phyloP scores from a whole-genome alignment of 1,140 invertebrate species.

The Platyscapa corneri region DNA sequence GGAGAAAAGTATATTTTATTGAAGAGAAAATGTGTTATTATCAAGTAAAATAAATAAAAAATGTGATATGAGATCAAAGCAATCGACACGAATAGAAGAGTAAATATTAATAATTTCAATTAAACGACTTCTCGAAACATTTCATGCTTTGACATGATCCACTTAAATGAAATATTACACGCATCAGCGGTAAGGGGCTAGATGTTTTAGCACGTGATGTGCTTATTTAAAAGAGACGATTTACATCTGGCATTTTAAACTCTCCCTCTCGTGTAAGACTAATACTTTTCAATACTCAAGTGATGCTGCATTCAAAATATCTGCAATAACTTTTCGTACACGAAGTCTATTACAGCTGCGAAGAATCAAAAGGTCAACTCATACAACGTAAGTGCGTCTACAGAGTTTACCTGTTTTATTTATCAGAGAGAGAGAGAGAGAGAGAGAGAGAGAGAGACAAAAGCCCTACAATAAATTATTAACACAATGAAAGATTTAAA shows the following conservation, averaged over 20 bases:
- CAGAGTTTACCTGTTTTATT: background rate
- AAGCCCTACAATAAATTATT: conserved; percentile 39
- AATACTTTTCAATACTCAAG: conserved; percentile 3
- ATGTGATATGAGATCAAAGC: too few relatives aligned
- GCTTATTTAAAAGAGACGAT: conserved; percentile 25
- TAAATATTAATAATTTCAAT: background rate
- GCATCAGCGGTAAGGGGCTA: conserved; percentile 15
- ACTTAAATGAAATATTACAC: conserved; percentile 35
- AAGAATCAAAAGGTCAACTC: background rate
- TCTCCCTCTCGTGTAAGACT: background rate
- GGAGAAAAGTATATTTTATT: too few relatives aligned
- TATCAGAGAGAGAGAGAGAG: too few relatives aligned
- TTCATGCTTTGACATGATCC: conserved; percentile 16
- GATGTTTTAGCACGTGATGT: conserved; percentile 28
- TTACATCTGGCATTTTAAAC: conserved; percentile 36
- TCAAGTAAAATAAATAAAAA: too few relatives aligned
- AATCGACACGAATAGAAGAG: background rate
- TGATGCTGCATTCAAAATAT: conserved; percentile 10
- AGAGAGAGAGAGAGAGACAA: background rate
- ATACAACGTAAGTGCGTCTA: background rate
- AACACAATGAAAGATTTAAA: conserved; percentile 32
- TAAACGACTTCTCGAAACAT: background rate
- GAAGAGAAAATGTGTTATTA: too few relatives aligned
- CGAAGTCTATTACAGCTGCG: background rate
- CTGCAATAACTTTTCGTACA: background rate